Evolutionary conservation across 2,888 invertebrate species (phyloP).

Genomic region (Andrena chrysosceles): DNA sequence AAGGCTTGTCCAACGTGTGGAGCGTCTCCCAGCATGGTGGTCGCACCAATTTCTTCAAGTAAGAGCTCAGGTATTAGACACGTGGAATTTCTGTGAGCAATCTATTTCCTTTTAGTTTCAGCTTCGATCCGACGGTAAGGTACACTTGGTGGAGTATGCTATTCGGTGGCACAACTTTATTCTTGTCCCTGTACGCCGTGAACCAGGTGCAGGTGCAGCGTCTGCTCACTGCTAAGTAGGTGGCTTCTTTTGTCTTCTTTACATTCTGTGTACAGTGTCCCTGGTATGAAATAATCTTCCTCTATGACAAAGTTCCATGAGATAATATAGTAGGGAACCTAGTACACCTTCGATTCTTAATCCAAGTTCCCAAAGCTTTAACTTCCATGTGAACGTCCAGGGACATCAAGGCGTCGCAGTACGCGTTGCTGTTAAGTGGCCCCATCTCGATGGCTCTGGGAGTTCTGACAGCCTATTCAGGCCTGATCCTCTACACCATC

Average conservation of each 20-base stretch:
- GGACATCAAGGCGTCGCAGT: slow-evolving; percentile 88
- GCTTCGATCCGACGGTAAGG: slow-evolving; percentile 91
- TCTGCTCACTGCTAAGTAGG: slow-evolving; percentile 89
- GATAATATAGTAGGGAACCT: no score
- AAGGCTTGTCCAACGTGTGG: slow-evolving; percentile 90
- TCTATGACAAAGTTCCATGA: no score
- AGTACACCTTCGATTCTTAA: no score
- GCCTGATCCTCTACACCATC: slow-evolving; percentile 93
- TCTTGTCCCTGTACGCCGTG: slow-evolving; percentile 92
- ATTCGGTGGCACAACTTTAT: slow-evolving; percentile 91
- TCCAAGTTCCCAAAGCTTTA: not conserved
- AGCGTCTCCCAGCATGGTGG: slow-evolving; percentile 88
- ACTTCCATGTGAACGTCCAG: slow-evolving; percentile 65
- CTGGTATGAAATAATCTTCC: no score
- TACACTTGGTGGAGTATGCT: slow-evolving; percentile 93
- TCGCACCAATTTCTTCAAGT: slow-evolving; percentile 90
- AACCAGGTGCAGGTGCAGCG: slow-evolving; percentile 95
- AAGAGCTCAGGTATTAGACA: slow-evolving; percentile 73
- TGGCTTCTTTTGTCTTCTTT: not conserved
- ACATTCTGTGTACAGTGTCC: no score
- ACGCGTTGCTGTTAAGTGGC: slow-evolving; percentile 91
- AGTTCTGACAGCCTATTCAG: slow-evolving; percentile 88
- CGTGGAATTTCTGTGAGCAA: not conserved
- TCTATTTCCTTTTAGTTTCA: slow-evolving; percentile 86
- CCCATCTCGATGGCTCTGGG: slow-evolving; percentile 91